Base-by-base conservation (phyloP, 2,113 vertebrate genomes). In the Salvelinus alpinus region DNA sequence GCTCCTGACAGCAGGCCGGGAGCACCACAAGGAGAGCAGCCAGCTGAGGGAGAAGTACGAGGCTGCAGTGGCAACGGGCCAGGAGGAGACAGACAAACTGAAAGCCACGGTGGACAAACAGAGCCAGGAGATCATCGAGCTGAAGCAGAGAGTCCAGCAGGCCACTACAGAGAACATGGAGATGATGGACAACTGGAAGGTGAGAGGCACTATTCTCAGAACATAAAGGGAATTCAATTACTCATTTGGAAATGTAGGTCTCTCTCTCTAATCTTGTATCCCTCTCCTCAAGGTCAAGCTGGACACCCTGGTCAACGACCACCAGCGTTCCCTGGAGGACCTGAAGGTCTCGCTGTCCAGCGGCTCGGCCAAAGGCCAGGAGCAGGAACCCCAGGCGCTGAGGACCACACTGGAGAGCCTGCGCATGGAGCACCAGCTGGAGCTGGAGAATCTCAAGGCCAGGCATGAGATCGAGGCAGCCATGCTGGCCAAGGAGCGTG, bases 121-220 rank as follows among this genome's bases (percentile, higher is more conserved):
- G 16, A 89, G 89, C 0, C 94, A 95, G 82, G 97, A 99, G 83
- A 95, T 99, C 0, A 54, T 82, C 0, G 96, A 97, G 75, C 86
- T 97, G 44, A 97, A 96, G 85, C 94, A 94, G 84, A 96, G 94
- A 70, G 91, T 97, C 67, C 96, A 97, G 76, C 96, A 96, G 80
- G 96, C 96, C 84, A 95, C 94, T 47, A 95, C 93, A 0, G 98
- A 99, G 81, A 99, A 98, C 89, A 93, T 98, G 95, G 96, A 97
- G 2, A 95, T 98, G 84, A 99, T 99, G 97, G 97, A 99, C 93
- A 94, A 94, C 92, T 99, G 97, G 98, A 99, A 98, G 92, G 91
- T 91, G 89, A 5, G 29, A 69, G 18, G 20, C 14, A 20, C 31
- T 31, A 11, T 34, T 69, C 3, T 38, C 11, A 44, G n/a, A 31